Evolutionary conservation across 2,797 vertebrate species (phyloP).

Genomic region (Acipenser oxyrinchus): DNA sequence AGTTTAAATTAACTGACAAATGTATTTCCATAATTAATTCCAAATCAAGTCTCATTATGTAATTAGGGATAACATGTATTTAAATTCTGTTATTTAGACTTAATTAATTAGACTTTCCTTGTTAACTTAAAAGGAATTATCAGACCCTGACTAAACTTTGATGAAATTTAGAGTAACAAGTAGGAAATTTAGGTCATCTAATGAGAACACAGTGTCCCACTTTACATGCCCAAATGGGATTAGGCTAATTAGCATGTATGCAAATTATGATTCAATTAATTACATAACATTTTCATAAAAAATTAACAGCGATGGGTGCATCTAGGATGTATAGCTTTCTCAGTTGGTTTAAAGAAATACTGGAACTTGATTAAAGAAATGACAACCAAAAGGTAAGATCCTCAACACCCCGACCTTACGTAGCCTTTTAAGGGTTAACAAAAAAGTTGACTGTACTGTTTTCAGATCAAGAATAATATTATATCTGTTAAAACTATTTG

Average conservation of each 20-base stretch:
- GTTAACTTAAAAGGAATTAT: constrained; percentile 70
- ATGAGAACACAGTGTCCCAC: constrained; percentile 65
- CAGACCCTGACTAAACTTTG: constrained; percentile 68
- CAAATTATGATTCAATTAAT: constrained; percentile 54
- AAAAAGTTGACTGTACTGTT: not conserved
- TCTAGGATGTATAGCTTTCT: constrained; percentile 19
- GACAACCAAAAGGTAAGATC: constrained; percentile 1
- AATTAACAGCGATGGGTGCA: constrained; percentile 32
- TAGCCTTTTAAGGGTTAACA: not conserved
- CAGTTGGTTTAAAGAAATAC: constrained; percentile 16
- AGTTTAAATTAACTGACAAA: constrained; percentile 1
- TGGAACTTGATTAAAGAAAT: constrained; percentile 6
- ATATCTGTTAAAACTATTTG: not conserved
- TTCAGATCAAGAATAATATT: not conserved
- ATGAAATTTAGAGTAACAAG: constrained; percentile 64
- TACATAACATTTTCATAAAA: constrained; percentile 49
- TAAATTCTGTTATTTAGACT: constrained; percentile 54
- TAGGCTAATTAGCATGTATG: constrained; percentile 61
- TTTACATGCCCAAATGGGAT: constrained; percentile 58
- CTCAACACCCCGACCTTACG: not conserved
- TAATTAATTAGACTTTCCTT: constrained; percentile 58
- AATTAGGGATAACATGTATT: constrained; percentile 59
- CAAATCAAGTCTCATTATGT: constrained; percentile 26
- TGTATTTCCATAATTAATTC: not conserved
- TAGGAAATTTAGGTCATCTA: constrained; percentile 66